These are phyloP conservation scores for Protomyctophum bolini DNA, from an alignment of 2,113 vertebrate genomes.

Conservation along the genomic window DNA sequence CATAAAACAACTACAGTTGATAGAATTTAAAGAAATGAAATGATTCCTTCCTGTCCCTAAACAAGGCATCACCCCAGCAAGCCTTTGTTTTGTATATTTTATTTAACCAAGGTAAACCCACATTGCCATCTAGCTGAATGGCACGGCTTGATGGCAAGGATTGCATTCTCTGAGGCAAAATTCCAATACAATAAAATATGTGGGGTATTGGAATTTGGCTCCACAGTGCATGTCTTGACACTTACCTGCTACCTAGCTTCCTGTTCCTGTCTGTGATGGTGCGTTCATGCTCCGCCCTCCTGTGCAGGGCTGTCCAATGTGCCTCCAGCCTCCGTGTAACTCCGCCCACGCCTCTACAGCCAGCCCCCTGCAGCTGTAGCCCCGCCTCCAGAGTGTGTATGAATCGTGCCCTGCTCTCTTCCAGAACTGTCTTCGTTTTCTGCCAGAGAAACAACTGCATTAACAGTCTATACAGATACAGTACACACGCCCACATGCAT, in stretches of 20 bases:
- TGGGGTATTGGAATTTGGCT: too few relatives aligned
- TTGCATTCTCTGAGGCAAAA: too few relatives aligned
- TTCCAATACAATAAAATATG: too few relatives aligned
- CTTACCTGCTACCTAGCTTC: conserved; percentile 82
- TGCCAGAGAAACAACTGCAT: conserved; percentile 49
- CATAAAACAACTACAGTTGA: too few relatives aligned
- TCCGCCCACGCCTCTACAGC: conserved; percentile 71
- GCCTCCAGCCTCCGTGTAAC: conserved; percentile 76
- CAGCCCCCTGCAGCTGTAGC: conserved; percentile 71
- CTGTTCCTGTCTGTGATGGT: conserved; percentile 65
- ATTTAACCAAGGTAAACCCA: too few relatives aligned
- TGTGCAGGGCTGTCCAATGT: conserved; percentile 77
- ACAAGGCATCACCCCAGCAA: too few relatives aligned
- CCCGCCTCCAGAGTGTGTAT: conserved; percentile 79
- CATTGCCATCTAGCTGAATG: too few relatives aligned
- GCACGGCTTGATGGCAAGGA: too few relatives aligned
- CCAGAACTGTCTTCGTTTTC: conserved; percentile 76
- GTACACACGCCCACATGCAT: not conserved
- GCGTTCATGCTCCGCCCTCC: conserved; percentile 73
- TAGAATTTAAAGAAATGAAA: too few relatives aligned
- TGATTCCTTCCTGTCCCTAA: too few relatives aligned
- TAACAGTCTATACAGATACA: not conserved
- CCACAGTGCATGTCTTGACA: not conserved
- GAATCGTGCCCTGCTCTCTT: conserved; percentile 75
- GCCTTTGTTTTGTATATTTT: too few relatives aligned